These are phyloP conservation scores for Drosophila limbata DNA, from an alignment of 2,888 invertebrate species.

Conservation along the genomic window DNA sequence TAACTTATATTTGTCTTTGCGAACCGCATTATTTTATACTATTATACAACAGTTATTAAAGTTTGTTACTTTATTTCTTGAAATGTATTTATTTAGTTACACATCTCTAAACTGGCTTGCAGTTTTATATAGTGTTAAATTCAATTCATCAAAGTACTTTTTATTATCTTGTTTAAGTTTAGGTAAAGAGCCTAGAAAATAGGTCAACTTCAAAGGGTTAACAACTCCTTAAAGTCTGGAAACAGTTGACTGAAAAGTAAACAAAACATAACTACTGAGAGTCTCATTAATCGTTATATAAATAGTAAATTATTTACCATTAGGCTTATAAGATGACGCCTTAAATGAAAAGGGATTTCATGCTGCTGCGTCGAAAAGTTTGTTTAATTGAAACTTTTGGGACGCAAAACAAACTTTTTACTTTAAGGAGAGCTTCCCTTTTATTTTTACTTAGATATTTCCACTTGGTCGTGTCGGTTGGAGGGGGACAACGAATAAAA, in stretches of 20 bases:
- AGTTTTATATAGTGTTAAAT: not conserved
- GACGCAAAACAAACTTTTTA: conserved; percentile 55
- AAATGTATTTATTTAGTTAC: too few species aligned
- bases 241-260: not conserved
- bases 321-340: conserved; percentile 4
- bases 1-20: too few species aligned
- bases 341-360: conserved; percentile 15
- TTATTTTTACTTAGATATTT: conserved; percentile 22
- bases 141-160: not conserved
- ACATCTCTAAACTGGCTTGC: not conserved
- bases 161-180: not conserved
- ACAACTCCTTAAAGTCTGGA: not conserved
- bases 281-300: conserved; percentile 12
- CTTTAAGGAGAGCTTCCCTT: conserved; percentile 43
- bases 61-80: too few species aligned
- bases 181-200: not conserved
- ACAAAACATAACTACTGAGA: not conserved
- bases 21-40: too few species aligned
- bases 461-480: not conserved
- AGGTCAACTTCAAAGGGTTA: not conserved
- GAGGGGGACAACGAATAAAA: conserved; percentile 12
- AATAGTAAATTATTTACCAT: conserved; percentile 14
- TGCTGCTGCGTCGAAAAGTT: conserved; percentile 36
- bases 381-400: conserved; percentile 49
- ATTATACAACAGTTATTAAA: too few species aligned